A percentile compares a stretch with the other conserved stretches of the same genome.
phyloP scores from a whole-genome alignment of 2,797 vertebrate genomes.

The Karalla daura region DNA sequence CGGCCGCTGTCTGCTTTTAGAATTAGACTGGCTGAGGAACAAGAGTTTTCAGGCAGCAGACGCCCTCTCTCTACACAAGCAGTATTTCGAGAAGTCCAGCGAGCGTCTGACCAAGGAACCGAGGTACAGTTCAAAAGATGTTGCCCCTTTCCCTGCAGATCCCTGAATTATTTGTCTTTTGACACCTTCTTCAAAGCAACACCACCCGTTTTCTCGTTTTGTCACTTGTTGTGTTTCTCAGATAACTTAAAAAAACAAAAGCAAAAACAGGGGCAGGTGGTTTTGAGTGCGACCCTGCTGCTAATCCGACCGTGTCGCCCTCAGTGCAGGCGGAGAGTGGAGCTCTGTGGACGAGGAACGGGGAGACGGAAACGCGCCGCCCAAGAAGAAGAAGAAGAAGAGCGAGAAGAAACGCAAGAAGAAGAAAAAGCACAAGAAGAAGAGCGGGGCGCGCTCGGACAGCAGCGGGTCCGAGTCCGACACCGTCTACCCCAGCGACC shows the following conservation, averaged over 20 bases:
- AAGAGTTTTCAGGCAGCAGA: slow-evolving; percentile 88
- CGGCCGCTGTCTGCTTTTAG: slow-evolving; percentile 67
- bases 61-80: slow-evolving; percentile 84
- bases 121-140: slow-evolving; percentile 75
- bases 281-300: neutral
- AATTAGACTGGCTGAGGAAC: slow-evolving; percentile 91
- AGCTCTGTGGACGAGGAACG: slow-evolving; percentile 67
- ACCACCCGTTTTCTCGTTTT: too few relatives aligned
- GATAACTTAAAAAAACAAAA: neutral
- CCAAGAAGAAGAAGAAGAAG: slow-evolving; percentile 84
- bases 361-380: slow-evolving; percentile 23
- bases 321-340: slow-evolving; percentile 62
- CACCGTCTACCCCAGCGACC: slow-evolving; percentile 78
- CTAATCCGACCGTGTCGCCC: neutral
- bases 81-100: slow-evolving; percentile 62
- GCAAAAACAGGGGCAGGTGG: neutral
- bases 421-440: slow-evolving; percentile 85
- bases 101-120: slow-evolving; percentile 43
- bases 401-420: slow-evolving; percentile 89
- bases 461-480: slow-evolving; percentile 81
- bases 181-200: neutral
- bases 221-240: neutral
- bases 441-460: slow-evolving; percentile 67
- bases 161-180: neutral
- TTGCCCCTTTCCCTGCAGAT: neutral